Percentiles rank a stretch among this genome's conserved stretches.
Evolutionary conservation across 1,140 invertebrate genomes (phyloP).

Genomic region (Sycophaga agraensis): DNA sequence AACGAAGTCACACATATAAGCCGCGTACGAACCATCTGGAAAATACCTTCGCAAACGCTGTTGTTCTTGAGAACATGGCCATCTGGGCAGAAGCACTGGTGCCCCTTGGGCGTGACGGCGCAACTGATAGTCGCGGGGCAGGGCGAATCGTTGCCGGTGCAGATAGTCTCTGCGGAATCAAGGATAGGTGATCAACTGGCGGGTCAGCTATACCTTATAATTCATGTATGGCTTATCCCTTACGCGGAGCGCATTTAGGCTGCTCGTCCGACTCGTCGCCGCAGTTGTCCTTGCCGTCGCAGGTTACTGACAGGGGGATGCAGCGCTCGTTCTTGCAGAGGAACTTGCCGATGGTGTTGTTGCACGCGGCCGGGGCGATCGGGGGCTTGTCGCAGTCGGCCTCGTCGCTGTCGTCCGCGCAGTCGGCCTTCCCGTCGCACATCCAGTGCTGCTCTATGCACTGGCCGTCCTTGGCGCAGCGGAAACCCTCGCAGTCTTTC

Average conservation of each 20-base stretch:
- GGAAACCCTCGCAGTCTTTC: slow-evolving; percentile 48
- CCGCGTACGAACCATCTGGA: not conserved
- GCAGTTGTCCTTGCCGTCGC: slow-evolving; percentile 75
- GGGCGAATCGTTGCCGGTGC: no score
- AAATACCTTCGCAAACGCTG: slow-evolving; percentile 9
- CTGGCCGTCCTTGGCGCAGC: slow-evolving; percentile 62
- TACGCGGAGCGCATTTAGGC: not conserved
- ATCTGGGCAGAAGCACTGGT: slow-evolving; percentile 67
- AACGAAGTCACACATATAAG: not conserved
- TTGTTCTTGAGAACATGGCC: slow-evolving; percentile 58
- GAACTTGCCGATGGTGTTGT: slow-evolving; percentile 34
- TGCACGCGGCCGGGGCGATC: slow-evolving; percentile 47
- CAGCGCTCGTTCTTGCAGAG: slow-evolving; percentile 66
- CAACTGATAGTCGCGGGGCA: no score
- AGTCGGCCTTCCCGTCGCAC: slow-evolving; percentile 68
- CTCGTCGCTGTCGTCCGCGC: slow-evolving; percentile 69
- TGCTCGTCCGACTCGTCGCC: slow-evolving; percentile 70
- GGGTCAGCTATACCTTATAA: no score
- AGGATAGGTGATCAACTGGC: no score
- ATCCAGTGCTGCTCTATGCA: slow-evolving; percentile 66
- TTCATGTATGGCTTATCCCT: no score
- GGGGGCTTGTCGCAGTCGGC: slow-evolving; percentile 61
- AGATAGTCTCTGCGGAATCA: no score
- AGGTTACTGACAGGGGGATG: slow-evolving; percentile 65
- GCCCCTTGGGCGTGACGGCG: slow-evolving; percentile 61